phyloP scores from a whole-genome alignment of 2,797 vertebrate species.

The Pseudomugil gertrudae region DNA sequence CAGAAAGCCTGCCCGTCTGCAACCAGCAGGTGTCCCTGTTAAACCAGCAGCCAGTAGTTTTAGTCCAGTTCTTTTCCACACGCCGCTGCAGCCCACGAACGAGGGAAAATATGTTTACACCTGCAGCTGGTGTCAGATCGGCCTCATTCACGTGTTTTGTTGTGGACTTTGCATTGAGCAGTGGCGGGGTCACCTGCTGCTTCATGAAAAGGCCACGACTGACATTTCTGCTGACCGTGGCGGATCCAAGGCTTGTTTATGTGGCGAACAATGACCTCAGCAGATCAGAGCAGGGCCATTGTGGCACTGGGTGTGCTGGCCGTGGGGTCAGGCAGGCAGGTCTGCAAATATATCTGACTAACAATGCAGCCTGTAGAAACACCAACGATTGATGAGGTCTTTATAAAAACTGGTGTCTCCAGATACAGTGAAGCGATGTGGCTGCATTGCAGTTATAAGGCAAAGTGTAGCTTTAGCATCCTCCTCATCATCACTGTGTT shows the following conservation, averaged over 20 bases:
- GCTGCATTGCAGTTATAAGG: too few relatives aligned
- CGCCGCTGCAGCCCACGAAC: too few relatives aligned
- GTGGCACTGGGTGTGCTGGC: conserved; percentile 34
- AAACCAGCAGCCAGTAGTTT: background rate
- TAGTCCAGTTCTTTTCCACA: too few relatives aligned
- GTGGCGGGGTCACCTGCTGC: conserved; percentile 37
- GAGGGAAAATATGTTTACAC: conserved; percentile 31
- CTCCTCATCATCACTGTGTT: too few relatives aligned
- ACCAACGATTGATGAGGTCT: background rate
- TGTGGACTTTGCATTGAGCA: conserved; percentile 21
- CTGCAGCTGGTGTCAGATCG: conserved; percentile 30
- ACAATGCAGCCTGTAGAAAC: background rate
- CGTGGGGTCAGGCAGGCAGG: conserved; percentile 28
- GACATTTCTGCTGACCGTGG: conserved; percentile 64
- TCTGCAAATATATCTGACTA: conserved; percentile 17
- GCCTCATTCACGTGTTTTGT: conserved; percentile 44
- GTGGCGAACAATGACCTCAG: conserved; percentile 55
- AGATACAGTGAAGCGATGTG: background rate
- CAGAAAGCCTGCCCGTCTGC: background rate
- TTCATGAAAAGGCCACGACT: conserved; percentile 43
- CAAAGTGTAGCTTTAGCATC: too few relatives aligned
- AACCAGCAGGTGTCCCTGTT: conserved; percentile 16
- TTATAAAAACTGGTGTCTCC: background rate
- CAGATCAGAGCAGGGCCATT: conserved; percentile 45
- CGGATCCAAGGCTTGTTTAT: conserved; percentile 62